Conservation (phyloP, 1,140 invertebrate species). For the Teleogryllus occipitalis region DNA sequence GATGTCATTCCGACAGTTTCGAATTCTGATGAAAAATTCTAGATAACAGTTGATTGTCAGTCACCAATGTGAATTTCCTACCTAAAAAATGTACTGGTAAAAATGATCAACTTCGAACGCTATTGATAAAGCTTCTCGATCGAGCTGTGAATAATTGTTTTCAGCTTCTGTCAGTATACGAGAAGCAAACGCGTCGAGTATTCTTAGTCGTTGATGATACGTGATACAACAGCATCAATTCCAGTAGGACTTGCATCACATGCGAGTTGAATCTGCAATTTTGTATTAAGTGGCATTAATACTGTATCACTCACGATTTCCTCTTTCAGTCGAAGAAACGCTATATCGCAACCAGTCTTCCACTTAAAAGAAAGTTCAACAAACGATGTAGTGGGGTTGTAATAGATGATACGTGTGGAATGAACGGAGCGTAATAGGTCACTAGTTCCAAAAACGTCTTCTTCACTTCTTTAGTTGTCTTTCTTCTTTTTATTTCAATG, state of each 20-base stretch:
- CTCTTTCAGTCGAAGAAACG: not conserved
- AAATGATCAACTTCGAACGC: too few species aligned
- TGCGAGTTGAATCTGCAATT: too few species aligned
- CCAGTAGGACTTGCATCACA: too few species aligned
- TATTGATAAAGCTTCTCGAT: too few species aligned
- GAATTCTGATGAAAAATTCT: slow-evolving; percentile 27
- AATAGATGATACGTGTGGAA: not conserved
- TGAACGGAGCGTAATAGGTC: not conserved
- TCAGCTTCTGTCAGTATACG: slow-evolving; percentile 9
- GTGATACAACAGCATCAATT: too few species aligned
- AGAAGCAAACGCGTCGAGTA: slow-evolving; percentile 11
- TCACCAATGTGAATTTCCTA: too few species aligned
- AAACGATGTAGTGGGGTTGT: not conserved
- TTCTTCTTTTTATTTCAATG: not conserved
- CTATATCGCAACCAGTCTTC: not conserved
- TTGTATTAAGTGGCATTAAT: too few species aligned
- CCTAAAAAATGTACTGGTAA: too few species aligned
- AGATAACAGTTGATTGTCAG: slow-evolving; percentile 33
- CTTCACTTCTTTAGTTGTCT: not conserved
- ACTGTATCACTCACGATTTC: not conserved
- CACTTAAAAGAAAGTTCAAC: not conserved
- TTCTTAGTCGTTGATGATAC: not conserved
- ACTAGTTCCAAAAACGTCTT: not conserved
- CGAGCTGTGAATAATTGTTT: too few species aligned
- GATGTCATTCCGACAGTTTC: not conserved